Evolutionary conservation across 2,113 vertebrate genomes (phyloP), one percentile per base, ranked within the genome.

Genomic region (Hepsetus odoe): DNA sequence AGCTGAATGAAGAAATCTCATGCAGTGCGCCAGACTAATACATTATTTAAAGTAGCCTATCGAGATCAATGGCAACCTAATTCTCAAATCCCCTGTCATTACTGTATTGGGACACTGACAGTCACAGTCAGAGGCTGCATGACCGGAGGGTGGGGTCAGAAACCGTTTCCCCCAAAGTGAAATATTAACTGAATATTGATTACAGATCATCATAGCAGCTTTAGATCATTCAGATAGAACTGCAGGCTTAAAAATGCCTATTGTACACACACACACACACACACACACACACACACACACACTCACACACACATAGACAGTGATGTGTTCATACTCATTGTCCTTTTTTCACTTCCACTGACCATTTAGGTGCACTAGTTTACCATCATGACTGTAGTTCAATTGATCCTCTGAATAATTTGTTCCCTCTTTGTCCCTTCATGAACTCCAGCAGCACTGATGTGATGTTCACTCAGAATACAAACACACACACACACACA

Each of bases 1-100:
- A 38, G 76, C 76, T 85, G 75, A 80, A 72, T 77, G 62, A 44
- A 81, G 69, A 82, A 56, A 71, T 79, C 66, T 72, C 82, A 76
- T 51, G 85, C 71, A 84, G 79, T 66, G 24, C 67, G 44, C 24
- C 9, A 58, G 68, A 44, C 59, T 84, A 80, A 89, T 89, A 76
- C 81, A 90, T 88, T 86, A 90, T 92, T 89, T 86, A 88, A 83
- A 83, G 56, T 70, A 74, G 71, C 68, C 69, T 56, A 82, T 72
- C 70, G 80, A 85, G 72, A 85, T 87, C 76, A 83, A 84, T 70
- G 70, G 76, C 85, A 78, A 80, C 86, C 85, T 81, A 80, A 76
- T 83, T 88, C 82, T 61, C 59, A 74, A 82, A 82, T 84, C 76
- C 76, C 81, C 82, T 81, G 20, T 70, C 30, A 28, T 49, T 70